Evolutionary conservation across 2,888 invertebrate species (phyloP), one percentile per base, ranked within the genome.

Genomic region (Lasioglossum malachurum): DNA sequence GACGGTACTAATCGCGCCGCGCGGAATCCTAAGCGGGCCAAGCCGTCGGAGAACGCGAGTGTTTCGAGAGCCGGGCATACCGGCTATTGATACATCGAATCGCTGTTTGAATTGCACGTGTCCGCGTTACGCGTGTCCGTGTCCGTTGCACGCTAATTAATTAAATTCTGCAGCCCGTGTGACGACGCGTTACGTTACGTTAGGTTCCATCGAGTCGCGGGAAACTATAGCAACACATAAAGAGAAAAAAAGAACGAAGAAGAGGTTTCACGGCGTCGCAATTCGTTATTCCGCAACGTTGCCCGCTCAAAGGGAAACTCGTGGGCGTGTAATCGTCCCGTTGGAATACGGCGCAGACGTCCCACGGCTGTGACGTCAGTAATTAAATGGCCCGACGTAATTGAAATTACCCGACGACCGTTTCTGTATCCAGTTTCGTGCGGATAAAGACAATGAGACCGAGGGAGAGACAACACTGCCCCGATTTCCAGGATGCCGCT

Each of bases 401-500:
- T 84, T 85, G 76, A 86, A 89, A 87, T 89, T 88, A 87, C 57
- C 60, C 60, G 77, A 38, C 57, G 44, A 27, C 35, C 41, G 57
- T 72, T 77, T 60, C 69, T 75, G 79, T 79, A 76, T 73, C 64
- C 72, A 71, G 77, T 89, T 83, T 84, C 89, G 57, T 81, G 80
- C 71, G 78, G 75, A 57, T 46, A 60, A 78, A 81, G 60, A 90
- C 88, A 87, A 90, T 87, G 57, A 80, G 46, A 49, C 85, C 31
- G 27, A 19, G 67, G 82, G 87, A 41, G 69, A 67, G 81, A 69
- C 84, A 64, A 60, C 57, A 79, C 67, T 82, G 88, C 79, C 87
- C 87, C 71, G 83, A 72, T 90, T 90, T 88, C 80, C 88, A 90
- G 75, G 82, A 88, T 87, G 82, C 81, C 57, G 77, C 90, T 90